A percentile compares a stretch with the other conserved stretches of the same genome.
Evolutionary conservation across 2,113 vertebrate species (phyloP).

Genomic region (Tragelaphus scriptus): DNA sequence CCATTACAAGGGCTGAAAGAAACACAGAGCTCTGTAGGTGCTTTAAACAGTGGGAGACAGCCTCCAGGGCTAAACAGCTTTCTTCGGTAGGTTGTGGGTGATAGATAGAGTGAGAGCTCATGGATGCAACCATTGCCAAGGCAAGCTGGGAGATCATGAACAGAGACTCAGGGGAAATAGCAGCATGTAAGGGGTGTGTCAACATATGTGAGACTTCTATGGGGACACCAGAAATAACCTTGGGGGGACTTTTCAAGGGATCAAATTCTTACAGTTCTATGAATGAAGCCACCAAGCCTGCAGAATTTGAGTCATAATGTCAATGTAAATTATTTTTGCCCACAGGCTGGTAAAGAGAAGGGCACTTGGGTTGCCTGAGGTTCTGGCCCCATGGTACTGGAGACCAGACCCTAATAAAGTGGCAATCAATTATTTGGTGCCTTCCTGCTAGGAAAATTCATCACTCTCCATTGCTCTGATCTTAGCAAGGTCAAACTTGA

Average conservation of each 20-base stretch:
- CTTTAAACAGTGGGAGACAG: neutral
- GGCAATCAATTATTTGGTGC: neutral
- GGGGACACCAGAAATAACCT: neutral
- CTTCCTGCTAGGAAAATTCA: neutral
- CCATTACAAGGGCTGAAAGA: neutral
- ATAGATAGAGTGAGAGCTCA: neutral
- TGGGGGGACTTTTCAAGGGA: neutral
- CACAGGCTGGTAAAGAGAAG: neutral
- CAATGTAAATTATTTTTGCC: neutral
- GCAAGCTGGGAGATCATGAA: neutral
- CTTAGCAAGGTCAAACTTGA: neutral
- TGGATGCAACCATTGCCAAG: neutral
- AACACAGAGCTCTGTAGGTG: neutral
- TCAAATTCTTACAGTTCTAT: neutral
- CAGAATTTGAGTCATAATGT: neutral
- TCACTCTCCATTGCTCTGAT: neutral
- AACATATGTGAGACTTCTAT: neutral
- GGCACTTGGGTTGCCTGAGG: neutral
- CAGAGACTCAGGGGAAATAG: neutral
- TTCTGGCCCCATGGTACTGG: neutral
- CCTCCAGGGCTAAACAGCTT: neutral
- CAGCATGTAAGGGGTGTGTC: neutral
- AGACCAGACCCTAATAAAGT: neutral
- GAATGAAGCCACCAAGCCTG: neutral
- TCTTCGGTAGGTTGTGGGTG: neutral